Conservation (phyloP, 2,113 vertebrate genomes). For the Planiliza haematocheilus region DNA sequence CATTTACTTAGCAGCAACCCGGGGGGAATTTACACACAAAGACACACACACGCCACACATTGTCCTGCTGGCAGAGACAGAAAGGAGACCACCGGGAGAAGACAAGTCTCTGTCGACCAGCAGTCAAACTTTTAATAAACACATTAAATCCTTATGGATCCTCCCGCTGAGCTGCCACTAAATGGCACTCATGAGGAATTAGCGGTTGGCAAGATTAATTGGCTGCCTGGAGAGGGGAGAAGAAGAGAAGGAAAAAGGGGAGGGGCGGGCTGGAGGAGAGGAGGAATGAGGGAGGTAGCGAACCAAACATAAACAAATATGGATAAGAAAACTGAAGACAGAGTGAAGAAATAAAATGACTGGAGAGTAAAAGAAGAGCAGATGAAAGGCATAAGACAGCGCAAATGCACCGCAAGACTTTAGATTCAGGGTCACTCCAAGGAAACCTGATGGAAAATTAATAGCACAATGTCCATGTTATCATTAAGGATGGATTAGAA, state of each 20-base stretch:
- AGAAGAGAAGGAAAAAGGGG: background rate
- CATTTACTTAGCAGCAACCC: conserved; percentile 58
- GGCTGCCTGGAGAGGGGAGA: conserved; percentile 51
- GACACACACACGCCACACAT: conserved; percentile 32
- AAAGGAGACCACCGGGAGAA: conserved; percentile 42
- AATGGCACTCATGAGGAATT: conserved; percentile 72
- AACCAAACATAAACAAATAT: conserved; percentile 5
- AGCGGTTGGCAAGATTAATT: conserved; percentile 70
- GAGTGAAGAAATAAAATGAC: background rate
- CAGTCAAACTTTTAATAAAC: conserved; percentile 78
- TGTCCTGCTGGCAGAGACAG: conserved; percentile 61
- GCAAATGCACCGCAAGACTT: conserved; percentile 19
- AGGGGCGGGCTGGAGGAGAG: conserved; percentile 7
- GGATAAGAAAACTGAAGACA: background rate
- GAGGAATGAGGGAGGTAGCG: background rate
- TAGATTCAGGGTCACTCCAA: conserved; percentile 45
- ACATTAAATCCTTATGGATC: conserved; percentile 77
- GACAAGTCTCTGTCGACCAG: conserved; percentile 63
- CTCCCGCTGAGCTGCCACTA: conserved; percentile 67
- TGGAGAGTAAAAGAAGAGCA: background rate
- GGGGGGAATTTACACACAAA: conserved; percentile 50
- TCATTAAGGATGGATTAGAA: conserved; percentile 64
- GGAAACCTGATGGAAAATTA: conserved; percentile 50
- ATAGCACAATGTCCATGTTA: conserved; percentile 53
- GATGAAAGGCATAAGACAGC: conserved; percentile 15